A percentile compares a stretch with the other conserved stretches of the same genome.
phyloP scores from a whole-genome alignment of 2,888 invertebrate species.

The Diarsia dahlii region DNA sequence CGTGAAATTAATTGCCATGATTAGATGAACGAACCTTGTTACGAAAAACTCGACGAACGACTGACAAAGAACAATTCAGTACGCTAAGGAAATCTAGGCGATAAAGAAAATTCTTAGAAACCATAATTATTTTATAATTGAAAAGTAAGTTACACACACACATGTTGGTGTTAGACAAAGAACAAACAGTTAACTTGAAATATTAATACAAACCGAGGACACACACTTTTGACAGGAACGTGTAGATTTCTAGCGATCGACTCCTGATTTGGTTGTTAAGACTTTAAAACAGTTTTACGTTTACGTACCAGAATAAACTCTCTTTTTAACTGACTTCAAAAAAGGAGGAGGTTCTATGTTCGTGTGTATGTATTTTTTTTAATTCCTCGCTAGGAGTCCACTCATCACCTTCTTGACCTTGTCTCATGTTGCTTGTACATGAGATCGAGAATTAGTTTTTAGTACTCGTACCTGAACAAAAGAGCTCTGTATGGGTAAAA shows the following conservation, averaged over 20 bases:
- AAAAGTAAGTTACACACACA: neutral
- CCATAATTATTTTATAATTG: slow-evolving; percentile 6
- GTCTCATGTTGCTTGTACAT: no score
- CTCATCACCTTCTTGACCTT: no score
- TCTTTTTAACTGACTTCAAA: no score
- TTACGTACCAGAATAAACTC: no score
- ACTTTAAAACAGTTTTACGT: no score
- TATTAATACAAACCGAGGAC: neutral
- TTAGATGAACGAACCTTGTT: neutral
- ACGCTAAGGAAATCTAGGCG: neutral
- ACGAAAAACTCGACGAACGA: neutral
- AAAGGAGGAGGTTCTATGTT: no score
- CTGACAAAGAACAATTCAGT: neutral
- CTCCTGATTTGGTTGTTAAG: neutral
- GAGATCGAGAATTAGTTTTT: neutral
- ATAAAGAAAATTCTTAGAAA: slow-evolving; percentile 3
- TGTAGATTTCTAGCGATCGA: neutral
- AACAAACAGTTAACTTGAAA: slow-evolving; percentile 6
- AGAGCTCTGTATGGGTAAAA: neutral
- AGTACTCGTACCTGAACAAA: neutral
- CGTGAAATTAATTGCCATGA: neutral
- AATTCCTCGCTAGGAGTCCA: no score
- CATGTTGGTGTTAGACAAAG: neutral
- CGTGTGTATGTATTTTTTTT: no score
- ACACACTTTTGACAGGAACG: neutral